Evolutionary conservation across 35 echinoderm and acorn worm genomes (phyloP).

Genomic region (Ptychodera flava): DNA sequence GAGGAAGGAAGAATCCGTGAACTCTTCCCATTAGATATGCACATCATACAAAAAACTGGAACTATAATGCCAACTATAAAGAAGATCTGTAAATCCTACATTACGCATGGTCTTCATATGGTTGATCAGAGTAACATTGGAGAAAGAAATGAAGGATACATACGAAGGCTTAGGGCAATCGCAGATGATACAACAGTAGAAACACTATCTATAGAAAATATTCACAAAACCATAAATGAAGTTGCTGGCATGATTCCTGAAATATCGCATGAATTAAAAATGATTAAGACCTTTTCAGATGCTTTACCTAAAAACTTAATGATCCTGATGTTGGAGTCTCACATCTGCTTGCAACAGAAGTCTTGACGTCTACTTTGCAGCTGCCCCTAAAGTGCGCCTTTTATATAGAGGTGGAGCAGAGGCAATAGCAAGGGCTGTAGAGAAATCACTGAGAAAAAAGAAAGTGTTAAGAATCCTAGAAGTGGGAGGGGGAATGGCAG

Average conservation of each 20-base stretch:
- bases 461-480: conserved; percentile 70
- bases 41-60: conserved; percentile 56
- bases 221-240: conserved; percentile 52
- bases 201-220: conserved; percentile 50
- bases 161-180: conserved; percentile 14
- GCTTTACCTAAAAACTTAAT: conserved; percentile 59
- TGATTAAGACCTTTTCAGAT: conserved; percentile 70
- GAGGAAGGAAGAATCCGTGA: conserved; percentile 30
- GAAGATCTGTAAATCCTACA: too few species aligned
- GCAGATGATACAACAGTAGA: conserved; percentile 5
- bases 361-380: conserved; percentile 73
- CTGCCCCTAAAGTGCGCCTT: conserved; percentile 63
- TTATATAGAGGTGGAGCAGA: conserved; percentile 78
- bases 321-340: conserved; percentile 68
- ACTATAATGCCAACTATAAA: too few species aligned
- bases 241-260: conserved; percentile 52
- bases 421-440: conserved; percentile 50
- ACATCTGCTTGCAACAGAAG: conserved; percentile 66
- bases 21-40: conserved; percentile 36
- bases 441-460: conserved; percentile 55
- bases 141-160: conserved; percentile 15
- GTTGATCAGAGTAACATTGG: conserved; percentile 13
- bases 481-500: conserved; percentile 83
- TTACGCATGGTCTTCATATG: conserved; percentile 65
- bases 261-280: conserved; percentile 50